These are phyloP conservation scores for Leptinotarsa haldemani DNA, from an alignment of 2,888 invertebrate genomes.

Conservation along the genomic window DNA sequence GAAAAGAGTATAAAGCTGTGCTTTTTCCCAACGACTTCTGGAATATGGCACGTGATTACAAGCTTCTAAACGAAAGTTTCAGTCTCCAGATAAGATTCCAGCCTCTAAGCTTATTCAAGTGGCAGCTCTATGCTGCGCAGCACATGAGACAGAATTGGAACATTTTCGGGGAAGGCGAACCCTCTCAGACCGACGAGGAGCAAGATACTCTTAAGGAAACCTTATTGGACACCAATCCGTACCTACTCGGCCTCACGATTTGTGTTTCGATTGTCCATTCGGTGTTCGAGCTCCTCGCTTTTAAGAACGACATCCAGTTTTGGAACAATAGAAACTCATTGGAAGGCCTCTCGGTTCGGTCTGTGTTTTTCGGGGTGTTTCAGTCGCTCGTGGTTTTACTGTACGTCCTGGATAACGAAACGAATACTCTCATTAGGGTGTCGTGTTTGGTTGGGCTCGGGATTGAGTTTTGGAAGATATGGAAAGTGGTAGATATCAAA, in stretches of 20 bases:
- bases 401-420: slow-evolving; percentile 98
- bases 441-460: slow-evolving; percentile 94
- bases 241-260: slow-evolving; percentile 91
- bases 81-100: slow-evolving; percentile 82
- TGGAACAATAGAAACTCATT: slow-evolving; percentile 98
- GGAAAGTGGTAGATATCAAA: slow-evolving; percentile 91
- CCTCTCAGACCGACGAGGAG: slow-evolving; percentile 85
- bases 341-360: slow-evolving; percentile 96
- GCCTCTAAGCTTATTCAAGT: slow-evolving; percentile 95
- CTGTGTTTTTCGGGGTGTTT: slow-evolving; percentile 98
- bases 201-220: slow-evolving; percentile 94
- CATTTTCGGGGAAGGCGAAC: slow-evolving; percentile 74
- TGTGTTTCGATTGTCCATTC: slow-evolving; percentile 95
- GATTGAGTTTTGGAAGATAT: slow-evolving; percentile 99
- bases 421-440: slow-evolving; percentile 94
- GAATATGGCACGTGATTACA: slow-evolving; percentile 97
- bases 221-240: slow-evolving; percentile 95
- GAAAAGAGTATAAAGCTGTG: slow-evolving; percentile 91
- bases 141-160: slow-evolving; percentile 86
- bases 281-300: slow-evolving; percentile 97
- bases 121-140: slow-evolving; percentile 98
- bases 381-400: slow-evolving; percentile 94
- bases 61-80: slow-evolving; percentile 84
- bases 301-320: slow-evolving; percentile 99
- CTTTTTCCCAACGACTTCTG: slow-evolving; percentile 97